Evolutionary conservation across 2,888 invertebrate genomes (phyloP).

Genomic region (Encarsia formosa): DNA sequence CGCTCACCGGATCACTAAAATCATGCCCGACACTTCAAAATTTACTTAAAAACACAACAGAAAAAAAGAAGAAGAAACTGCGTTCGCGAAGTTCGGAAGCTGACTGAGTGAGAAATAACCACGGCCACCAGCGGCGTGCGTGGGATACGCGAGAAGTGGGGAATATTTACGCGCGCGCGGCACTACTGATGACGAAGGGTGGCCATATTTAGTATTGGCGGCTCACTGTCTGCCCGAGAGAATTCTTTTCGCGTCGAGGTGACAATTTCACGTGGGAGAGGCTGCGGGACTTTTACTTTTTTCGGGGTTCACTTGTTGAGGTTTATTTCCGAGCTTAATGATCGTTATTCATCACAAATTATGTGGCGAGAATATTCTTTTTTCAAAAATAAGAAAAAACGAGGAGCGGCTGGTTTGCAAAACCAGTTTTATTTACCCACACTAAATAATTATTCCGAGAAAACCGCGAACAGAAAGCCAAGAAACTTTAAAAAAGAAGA

Average conservation of each 20-base stretch:
- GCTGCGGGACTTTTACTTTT: too few species aligned
- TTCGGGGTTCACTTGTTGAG: too few species aligned
- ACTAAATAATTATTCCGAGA: too few species aligned
- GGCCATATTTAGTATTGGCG: conserved; percentile 45
- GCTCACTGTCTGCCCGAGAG: conserved; percentile 26
- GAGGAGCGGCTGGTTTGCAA: too few species aligned
- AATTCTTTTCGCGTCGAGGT: not conserved
- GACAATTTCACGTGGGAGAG: too few species aligned
- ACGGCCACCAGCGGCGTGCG: conserved; percentile 29
- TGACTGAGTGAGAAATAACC: conserved; percentile 30
- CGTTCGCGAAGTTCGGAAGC: not conserved
- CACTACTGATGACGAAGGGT: conserved; percentile 35
- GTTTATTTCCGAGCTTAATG: too few species aligned
- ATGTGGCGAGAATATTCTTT: too few species aligned
- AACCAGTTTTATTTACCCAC: too few species aligned
- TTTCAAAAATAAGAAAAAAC: too few species aligned
- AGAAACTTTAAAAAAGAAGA: too few species aligned
- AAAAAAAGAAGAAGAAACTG: not conserved
- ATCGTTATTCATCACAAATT: too few species aligned
- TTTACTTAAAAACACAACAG: not conserved
- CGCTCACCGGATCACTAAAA: conserved; percentile 30
- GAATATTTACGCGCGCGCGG: conserved; percentile 22
- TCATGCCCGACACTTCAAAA: not conserved
- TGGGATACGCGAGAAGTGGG: conserved; percentile 27
- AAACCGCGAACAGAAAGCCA: too few species aligned